Percentiles rank a stretch among this genome's conserved stretches.
Evolutionary conservation across 2,113 vertebrate genomes (phyloP).

Genomic region (Conger conger): DNA sequence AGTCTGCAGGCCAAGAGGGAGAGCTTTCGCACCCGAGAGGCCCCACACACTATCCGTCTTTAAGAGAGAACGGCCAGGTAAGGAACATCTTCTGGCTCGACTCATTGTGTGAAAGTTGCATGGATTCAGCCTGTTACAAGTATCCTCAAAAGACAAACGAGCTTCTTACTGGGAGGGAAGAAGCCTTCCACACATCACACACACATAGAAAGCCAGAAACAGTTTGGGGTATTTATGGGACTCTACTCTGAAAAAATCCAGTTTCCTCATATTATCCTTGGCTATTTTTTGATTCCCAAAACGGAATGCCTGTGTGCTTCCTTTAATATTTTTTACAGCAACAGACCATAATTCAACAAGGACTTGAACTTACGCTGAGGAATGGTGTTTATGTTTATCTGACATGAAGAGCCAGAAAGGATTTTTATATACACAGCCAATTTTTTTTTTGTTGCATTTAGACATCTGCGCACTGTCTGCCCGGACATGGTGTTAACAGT

Average conservation of each 20-base stretch:
- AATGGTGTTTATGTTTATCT: slow-evolving; percentile 3
- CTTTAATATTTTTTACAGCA: not conserved
- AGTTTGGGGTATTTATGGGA: not conserved
- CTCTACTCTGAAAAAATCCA: not conserved
- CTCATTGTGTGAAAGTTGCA: not conserved
- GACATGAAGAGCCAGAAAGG: not conserved
- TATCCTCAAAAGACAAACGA: not conserved
- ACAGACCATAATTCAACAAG: not conserved
- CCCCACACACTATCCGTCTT: not conserved
- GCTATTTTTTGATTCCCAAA: not conserved
- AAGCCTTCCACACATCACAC: no score
- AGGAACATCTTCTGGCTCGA: not conserved
- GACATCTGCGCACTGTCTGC: not conserved
- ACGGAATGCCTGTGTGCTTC: not conserved
- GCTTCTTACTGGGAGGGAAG: not conserved
- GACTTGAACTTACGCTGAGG: not conserved
- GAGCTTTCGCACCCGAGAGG: not conserved
- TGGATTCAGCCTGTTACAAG: not conserved
- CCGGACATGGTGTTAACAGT: not conserved
- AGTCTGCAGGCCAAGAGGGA: not conserved
- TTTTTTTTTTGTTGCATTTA: not conserved
- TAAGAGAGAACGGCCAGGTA: not conserved
- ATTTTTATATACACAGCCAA: slow-evolving; percentile 1
- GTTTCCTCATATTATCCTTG: not conserved
- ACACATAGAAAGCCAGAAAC: no score